These are phyloP conservation scores for Dilophus febrilis DNA, from an alignment of 2,888 invertebrate genomes.

Conservation along the genomic window DNA sequence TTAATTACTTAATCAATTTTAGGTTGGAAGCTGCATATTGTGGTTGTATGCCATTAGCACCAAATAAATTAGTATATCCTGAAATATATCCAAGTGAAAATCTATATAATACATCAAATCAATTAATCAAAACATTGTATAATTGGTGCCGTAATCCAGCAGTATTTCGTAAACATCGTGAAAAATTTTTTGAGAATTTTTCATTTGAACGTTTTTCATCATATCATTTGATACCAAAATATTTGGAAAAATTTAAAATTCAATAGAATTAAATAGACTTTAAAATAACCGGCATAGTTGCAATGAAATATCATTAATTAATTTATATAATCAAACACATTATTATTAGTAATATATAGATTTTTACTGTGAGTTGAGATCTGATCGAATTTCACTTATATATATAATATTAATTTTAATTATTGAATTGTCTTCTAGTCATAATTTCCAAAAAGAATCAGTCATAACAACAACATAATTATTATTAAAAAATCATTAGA, in stretches of 20 bases:
- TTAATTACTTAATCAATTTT: conserved; percentile 14
- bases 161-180: conserved; percentile 23
- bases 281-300: too few relatives aligned
- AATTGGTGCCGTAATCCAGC: conserved; percentile 34
- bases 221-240: conserved; percentile 27
- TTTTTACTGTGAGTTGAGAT: too few relatives aligned
- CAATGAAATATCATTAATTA: too few relatives aligned
- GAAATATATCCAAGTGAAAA: conserved; percentile 48
- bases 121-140: conserved; percentile 37
- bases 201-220: conserved; percentile 29
- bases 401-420: too few relatives aligned
- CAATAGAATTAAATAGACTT: too few relatives aligned
- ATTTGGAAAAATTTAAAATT: conserved; percentile 15
- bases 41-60: conserved; percentile 53
- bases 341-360: too few relatives aligned
- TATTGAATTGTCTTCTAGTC: too few relatives aligned
- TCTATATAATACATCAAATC: conserved; percentile 39
- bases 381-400: too few relatives aligned
- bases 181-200: conserved; percentile 25
- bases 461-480: too few relatives aligned
- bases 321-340: too few relatives aligned
- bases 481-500: too few relatives aligned
- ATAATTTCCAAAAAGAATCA: too few relatives aligned
- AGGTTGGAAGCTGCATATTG: conserved; percentile 51
- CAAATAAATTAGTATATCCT: conserved; percentile 50